These are phyloP conservation scores for Nymphalis c-album DNA, from an alignment of 2,888 invertebrate species.

Conservation along the genomic window DNA sequence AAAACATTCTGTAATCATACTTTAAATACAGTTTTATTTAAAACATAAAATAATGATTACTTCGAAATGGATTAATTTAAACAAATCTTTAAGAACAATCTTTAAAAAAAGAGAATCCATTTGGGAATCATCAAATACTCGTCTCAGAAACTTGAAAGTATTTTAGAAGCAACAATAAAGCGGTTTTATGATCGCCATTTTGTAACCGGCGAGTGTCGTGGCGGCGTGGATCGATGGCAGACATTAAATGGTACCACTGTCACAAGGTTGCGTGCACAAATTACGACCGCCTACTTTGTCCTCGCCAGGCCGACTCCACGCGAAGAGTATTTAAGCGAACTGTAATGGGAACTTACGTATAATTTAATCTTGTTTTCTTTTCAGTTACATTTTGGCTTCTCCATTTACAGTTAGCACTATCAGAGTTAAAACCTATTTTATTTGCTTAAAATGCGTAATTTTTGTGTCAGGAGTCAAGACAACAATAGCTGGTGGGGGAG, in stretches of 20 bases:
- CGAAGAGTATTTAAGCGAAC: conserved; percentile 3
- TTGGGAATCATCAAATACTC: conserved; percentile 21
- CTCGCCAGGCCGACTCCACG: conserved; percentile 14
- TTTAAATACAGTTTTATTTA: neutral
- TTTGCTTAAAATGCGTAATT: no score
- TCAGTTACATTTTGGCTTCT: neutral
- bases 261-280: conserved; percentile 24
- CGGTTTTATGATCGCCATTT: conserved; percentile 23
- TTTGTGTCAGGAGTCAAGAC: no score
- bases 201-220: conserved; percentile 17
- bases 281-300: conserved; percentile 17
- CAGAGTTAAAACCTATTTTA: no score
- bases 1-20: no score
- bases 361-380: neutral
- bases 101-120: conserved; percentile 9
- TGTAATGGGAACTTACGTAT: neutral
- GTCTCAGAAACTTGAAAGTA: conserved; percentile 17
- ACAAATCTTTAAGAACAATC: conserved; percentile 12
- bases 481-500: no score
- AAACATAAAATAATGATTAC: conserved; percentile 15
- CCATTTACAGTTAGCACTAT: no score
- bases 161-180: conserved; percentile 19
- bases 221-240: conserved; percentile 27
- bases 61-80: conserved; percentile 16
- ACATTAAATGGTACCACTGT: conserved; percentile 24